Evolutionary conservation across 2,113 vertebrate species (phyloP), one percentile per base, ranked within the genome.

Genomic region (Solea solea): DNA sequence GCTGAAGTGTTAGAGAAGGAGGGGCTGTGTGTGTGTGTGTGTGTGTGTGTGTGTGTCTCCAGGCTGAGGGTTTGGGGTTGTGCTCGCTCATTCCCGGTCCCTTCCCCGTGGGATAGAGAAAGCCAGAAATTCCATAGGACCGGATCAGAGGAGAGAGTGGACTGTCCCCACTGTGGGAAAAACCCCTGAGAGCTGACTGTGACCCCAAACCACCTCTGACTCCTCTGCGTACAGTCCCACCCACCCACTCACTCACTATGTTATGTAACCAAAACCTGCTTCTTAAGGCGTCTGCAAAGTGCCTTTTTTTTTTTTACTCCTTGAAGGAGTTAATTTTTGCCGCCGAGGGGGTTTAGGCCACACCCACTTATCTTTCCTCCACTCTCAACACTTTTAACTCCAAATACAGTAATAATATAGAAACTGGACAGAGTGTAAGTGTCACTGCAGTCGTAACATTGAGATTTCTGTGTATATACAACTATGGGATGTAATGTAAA

Each of bases 91-190:
- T 78, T 76, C 56, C 69, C 10, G 0, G 41, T 48, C 49, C 69
- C 52, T 45, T 48, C 49, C 69, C 52, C 42, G 3, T 9, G 51
- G 21, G 64, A 48, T 15, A 5, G 48, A 48, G 42, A 49, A 72
- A 82, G 25, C 82, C 84, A 80, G 14, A 52, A 58, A 65, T 88
- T 85, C 75, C 85, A 56, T 0, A 61, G 83, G 86, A 69, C 72
- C 59, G 6, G 9, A 41, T 45, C n/a, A 74, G 61, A 58, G 51
- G 44, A 65, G 68, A 76, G 74, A 3, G 5, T 42, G 61, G 41
- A 68, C 53, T 41, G 65, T 74, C 81, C 54, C 41, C 28, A 48
- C 84, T 92, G 85, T 93, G 91, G 90, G 92, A 93, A 88, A 72
- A 92, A 76, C 4, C 15, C 64, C 67, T 40, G 27, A 74, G 64